Evolutionary conservation across 2,888 invertebrate species (phyloP).

Genomic region (Nematopogon swammerdamellus): DNA sequence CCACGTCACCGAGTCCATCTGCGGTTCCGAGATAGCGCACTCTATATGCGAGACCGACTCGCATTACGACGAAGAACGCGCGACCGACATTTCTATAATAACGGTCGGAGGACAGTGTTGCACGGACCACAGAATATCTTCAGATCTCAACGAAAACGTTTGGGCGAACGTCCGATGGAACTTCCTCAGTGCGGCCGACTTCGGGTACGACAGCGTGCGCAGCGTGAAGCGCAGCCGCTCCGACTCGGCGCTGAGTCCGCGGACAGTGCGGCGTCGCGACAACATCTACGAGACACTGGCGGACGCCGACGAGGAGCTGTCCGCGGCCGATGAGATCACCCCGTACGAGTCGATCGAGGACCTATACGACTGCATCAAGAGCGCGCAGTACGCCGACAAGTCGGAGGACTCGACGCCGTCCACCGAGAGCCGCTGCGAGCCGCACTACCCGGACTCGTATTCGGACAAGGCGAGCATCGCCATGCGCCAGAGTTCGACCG

Average conservation of each 20-base stretch:
- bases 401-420: constrained; percentile 43
- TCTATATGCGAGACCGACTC: constrained; percentile 28
- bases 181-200: constrained; percentile 44
- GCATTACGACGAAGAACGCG: constrained; percentile 21
- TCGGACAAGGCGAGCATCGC: constrained; percentile 35
- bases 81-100: constrained; percentile 34
- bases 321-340: constrained; percentile 46
- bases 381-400: constrained; percentile 36
- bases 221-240: constrained; percentile 45
- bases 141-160: constrained; percentile 42
- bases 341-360: constrained; percentile 52
- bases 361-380: constrained; percentile 48
- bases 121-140: constrained; percentile 45
- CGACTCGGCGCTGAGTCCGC: constrained; percentile 45
- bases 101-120: constrained; percentile 42
- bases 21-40: constrained; percentile 18
- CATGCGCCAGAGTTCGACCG: constrained; percentile 41
- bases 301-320: constrained; percentile 28
- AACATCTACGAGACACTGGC: constrained; percentile 40
- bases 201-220: constrained; percentile 42
- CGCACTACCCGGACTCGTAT: constrained; percentile 35
- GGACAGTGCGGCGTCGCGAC: constrained; percentile 29
- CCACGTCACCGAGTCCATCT: constrained; percentile 33
- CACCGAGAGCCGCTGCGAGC: constrained; percentile 40
- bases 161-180: constrained; percentile 50